Conservation (phyloP, 1,140 invertebrate species). For the Luehdorfia chinensis region DNA sequence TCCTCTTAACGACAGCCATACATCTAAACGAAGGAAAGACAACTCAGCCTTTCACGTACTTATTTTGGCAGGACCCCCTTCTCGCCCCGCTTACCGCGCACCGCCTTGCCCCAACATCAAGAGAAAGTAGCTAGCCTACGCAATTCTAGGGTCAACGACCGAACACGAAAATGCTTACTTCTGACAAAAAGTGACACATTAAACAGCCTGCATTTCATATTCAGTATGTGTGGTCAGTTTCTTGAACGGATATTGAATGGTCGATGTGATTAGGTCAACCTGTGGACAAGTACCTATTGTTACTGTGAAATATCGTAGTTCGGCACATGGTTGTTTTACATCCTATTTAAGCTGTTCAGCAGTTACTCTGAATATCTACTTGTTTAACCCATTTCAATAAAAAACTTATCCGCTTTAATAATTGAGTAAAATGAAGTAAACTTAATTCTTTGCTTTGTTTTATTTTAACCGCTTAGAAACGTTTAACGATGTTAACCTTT, state of each 20-base stretch:
- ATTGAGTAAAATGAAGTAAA: too few species aligned
- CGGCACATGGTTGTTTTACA: neutral
- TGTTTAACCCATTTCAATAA: too few species aligned
- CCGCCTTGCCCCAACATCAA: constrained; percentile 54
- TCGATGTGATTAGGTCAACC: constrained; percentile 56
- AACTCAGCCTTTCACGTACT: constrained; percentile 70
- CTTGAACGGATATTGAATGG: constrained; percentile 60
- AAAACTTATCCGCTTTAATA: too few species aligned
- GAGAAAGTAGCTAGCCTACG: constrained; percentile 76
- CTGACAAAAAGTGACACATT: constrained; percentile 74
- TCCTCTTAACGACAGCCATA: constrained; percentile 8
- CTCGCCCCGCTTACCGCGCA: constrained; percentile 41
- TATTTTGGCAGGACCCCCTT: constrained; percentile 73
- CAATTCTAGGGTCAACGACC: constrained; percentile 73
- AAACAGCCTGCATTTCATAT: constrained; percentile 69
- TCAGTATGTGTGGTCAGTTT: constrained; percentile 70
- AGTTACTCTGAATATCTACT: neutral
- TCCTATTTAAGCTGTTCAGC: neutral
- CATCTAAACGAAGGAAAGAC: constrained; percentile 42
- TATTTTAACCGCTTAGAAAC: too few species aligned
- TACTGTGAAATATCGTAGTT: constrained; percentile 17
- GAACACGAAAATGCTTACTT: constrained; percentile 72
- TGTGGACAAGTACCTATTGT: constrained; percentile 44
- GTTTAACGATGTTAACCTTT: too few species aligned
- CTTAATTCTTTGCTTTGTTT: too few species aligned